Percentiles rank a stretch among this genome's conserved stretches.
Conservation (phyloP, 2,113 vertebrate genomes). For the Chaetodon auriga region DNA sequence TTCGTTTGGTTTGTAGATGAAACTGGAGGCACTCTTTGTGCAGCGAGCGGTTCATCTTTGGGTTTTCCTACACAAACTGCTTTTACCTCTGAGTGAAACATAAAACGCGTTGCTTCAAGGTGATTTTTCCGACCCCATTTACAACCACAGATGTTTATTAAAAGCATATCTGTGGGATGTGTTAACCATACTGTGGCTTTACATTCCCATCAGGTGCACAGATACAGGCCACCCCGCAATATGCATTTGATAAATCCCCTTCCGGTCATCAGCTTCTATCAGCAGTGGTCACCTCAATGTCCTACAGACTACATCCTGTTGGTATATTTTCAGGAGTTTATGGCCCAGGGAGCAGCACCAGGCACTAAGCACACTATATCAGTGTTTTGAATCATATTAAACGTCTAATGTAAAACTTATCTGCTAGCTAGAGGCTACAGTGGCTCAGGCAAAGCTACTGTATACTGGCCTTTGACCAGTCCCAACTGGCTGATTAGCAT, state of each 20-base stretch:
- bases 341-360: constrained; percentile 34
- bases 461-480: constrained; percentile 40
- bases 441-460: constrained; percentile 33
- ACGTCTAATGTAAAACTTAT: constrained; percentile 55
- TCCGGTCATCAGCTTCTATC: constrained; percentile 14
- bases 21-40: constrained; percentile 34
- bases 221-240: background rate
- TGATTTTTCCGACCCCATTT: constrained; percentile 21
- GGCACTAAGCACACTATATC: constrained; percentile 45
- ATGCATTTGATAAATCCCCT: constrained; percentile 7
- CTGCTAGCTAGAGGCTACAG: constrained; percentile 49
- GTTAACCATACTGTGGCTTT: background rate
- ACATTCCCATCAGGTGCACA: background rate
- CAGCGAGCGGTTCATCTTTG: background rate
- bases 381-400: constrained; percentile 66
- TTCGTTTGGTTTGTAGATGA: constrained; percentile 9
- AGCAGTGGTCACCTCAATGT: constrained; percentile 32
- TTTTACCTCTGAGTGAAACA: background rate
- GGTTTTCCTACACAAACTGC: background rate
- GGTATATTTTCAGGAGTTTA: constrained; percentile 14
- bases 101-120: background rate
- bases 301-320: constrained; percentile 17
- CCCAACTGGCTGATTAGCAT: constrained; percentile 59
- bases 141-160: background rate
- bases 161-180: background rate